Percentiles rank a stretch among this genome's conserved stretches.
Conservation (phyloP, 1,140 invertebrate species). For the Mamestra configurata region DNA sequence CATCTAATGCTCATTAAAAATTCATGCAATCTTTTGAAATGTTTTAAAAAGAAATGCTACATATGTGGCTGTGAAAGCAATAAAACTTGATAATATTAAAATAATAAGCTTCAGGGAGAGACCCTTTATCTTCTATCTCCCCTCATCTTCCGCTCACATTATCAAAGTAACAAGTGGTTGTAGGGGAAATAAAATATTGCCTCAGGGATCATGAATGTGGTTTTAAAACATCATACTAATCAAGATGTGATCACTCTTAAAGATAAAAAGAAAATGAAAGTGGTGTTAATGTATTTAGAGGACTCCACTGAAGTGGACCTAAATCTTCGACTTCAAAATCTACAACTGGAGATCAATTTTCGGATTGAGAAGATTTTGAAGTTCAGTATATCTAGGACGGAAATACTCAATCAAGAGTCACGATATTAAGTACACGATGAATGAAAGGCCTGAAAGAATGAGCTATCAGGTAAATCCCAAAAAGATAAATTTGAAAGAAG, state of each 20-base stretch:
- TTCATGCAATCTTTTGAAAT: background rate
- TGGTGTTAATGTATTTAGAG: background rate
- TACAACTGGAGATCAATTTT: too few relatives aligned
- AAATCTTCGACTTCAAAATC: background rate
- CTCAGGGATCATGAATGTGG: slow-evolving; percentile 8
- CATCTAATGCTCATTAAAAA: background rate
- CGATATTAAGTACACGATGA: too few relatives aligned
- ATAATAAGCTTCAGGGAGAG: slow-evolving; percentile 13
- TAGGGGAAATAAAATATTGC: slow-evolving; percentile 29
- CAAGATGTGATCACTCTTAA: background rate
- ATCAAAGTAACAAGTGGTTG: slow-evolving; percentile 35
- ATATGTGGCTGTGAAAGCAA: background rate
- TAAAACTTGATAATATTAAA: slow-evolving; percentile 25
- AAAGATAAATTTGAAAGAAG: background rate
- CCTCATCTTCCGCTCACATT: slow-evolving; percentile 12
- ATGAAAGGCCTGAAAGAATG: too few relatives aligned
- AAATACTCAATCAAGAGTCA: too few relatives aligned
- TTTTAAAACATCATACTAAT: slow-evolving; percentile 2
- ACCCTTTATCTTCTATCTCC: slow-evolving; percentile 17
- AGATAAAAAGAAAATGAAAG: background rate
- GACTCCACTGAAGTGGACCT: background rate
- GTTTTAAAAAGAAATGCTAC: background rate
- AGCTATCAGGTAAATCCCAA: background rate
- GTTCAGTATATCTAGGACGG: too few relatives aligned
- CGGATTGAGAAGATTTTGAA: too few relatives aligned